Base-by-base conservation (phyloP, 1,140 invertebrate species). In the Wasmannia auropunctata region DNA sequence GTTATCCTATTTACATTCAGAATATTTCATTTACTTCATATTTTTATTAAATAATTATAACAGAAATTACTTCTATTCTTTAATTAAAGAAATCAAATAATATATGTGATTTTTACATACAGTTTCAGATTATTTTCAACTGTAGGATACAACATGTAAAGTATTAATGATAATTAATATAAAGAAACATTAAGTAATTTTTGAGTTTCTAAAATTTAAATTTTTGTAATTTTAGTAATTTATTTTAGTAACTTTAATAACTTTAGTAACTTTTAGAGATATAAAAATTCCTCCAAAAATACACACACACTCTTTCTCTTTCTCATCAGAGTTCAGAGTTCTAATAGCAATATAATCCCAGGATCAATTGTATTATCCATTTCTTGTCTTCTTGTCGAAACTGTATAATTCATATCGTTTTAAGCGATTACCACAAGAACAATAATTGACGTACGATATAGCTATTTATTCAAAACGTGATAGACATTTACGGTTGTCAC, bases 31-130 rank as follows among this genome's bases (percentile, higher is more conserved):
- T 75, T 19, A 3, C 7, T 16, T 7, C 6, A 28, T 1, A 31
- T n/a, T 76, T 76, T 28, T 76, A 16, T 75, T 43, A 40, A 60
- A 75, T 75, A 34, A 77, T 46, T 63, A 28, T 34, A 4, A 1
- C 19, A 46, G 7, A 79, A 79, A 31, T 65, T 3, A 37, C 3
- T 63, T 79, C 14, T 65, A 22, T 7, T 14, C 0, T 34, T 77
- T 31, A 11, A 19, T 76, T 43, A 49, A 3, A 11, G 28, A 10
- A 46, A 25, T 79, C 10, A 46, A 49, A 34, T 10, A 65, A 34
- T 34, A 34, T 43, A 6, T 34, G 37, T n/a, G 2, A 58, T 4
- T 75, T 62, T 62, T 28, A 62, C 11, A 3, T 43, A 16, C 7
- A 58, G 10, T 58, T 60, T 31, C 19, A n/a, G 16, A n/a, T n/a